Evolutionary conservation across 2,888 invertebrate genomes (phyloP), one percentile per base, ranked within the genome.

Genomic region (Lysandra bellargus): DNA sequence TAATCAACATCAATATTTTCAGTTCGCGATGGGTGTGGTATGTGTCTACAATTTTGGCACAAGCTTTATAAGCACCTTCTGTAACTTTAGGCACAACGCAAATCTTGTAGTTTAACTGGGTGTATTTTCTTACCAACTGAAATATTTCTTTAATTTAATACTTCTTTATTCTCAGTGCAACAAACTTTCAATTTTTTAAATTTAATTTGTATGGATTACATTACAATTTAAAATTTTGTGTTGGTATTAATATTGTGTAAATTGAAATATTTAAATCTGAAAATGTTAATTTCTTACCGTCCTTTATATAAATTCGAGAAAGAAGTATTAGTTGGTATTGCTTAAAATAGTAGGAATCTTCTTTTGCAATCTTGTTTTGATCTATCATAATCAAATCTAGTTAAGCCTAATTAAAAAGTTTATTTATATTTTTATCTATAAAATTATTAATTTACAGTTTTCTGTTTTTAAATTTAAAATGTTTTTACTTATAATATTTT

Each of bases 1-100:
- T 69, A 69, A 69, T 69, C 33, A 37, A 37, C 33, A 33, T 17
- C 69, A 33, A 33, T 37, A 69, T 69, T 69, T 69, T 69, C 69
- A 69, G 69, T 33, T 14, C 69, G 69, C 69, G 33, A 37, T 12
- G 33, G 69, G 33, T 69, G 33, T 69, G 69, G 69, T 69, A 69
- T 69, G 33, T 69, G 69, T 69, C 33, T 33, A 14, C 33, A 37
- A 69, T 37, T 69, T 37, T 6, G 17, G 69, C 69, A 69, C 69
- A 17, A 14, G 69, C 69, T 69, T 69, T 69, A 3, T 69, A 3
- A 69, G 33, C 69, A 69, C 33, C 12, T 14, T 69, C 14, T 69
- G 30, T 14, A 33, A 14, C 14, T 23, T 30, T 33, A 37, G 69
- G 69, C 69, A 69, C 69, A 14, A 7, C 4, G 30, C 64, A 64